Conservation (phyloP, 2,888 invertebrate species). For the Dimorphilus gyrociliatus region DNA sequence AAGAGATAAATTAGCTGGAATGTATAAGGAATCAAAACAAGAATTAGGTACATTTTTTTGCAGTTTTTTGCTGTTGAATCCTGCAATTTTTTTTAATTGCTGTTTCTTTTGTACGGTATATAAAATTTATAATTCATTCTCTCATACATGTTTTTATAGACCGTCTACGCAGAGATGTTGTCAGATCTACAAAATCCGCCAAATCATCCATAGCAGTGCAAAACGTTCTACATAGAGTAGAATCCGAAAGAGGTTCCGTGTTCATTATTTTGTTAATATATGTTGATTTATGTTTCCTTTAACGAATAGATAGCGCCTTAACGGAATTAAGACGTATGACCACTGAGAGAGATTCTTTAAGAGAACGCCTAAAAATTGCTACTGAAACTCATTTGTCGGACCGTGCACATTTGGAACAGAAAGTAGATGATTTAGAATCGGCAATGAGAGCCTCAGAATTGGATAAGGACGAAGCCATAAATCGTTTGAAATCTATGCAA, state of each 20-base stretch:
- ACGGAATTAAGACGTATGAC: conserved; percentile 28
- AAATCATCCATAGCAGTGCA: conserved; percentile 36
- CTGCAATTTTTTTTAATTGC: too few species aligned
- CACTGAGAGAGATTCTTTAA: conserved; percentile 33
- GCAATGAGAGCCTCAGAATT: too few species aligned
- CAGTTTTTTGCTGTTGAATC: conserved; percentile 5
- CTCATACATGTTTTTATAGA: not conserved
- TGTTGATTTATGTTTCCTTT: too few species aligned
- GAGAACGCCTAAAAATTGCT: conserved; percentile 33
- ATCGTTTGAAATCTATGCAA: too few species aligned
- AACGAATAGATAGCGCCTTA: conserved; percentile 33
- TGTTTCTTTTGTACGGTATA: too few species aligned
- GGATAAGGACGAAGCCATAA: too few species aligned
- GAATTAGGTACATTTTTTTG: conserved; percentile 4
- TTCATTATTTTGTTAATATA: too few species aligned
- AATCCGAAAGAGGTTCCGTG: conserved; percentile 35
- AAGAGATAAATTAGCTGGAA: conserved; percentile 30
- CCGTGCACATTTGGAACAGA: conserved; percentile 32
- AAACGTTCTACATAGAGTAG: conserved; percentile 33
- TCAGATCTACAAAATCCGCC: conserved; percentile 26
- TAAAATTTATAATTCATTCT: too few species aligned
- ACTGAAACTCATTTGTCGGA: conserved; percentile 33
- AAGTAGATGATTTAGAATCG: conserved; percentile 24
- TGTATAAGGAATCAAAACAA: conserved; percentile 35
- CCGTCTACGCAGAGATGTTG: conserved; percentile 4